These are phyloP conservation scores for Trematomus bernacchii DNA, from an alignment of 2,797 vertebrate species.

Conservation along the genomic window DNA sequence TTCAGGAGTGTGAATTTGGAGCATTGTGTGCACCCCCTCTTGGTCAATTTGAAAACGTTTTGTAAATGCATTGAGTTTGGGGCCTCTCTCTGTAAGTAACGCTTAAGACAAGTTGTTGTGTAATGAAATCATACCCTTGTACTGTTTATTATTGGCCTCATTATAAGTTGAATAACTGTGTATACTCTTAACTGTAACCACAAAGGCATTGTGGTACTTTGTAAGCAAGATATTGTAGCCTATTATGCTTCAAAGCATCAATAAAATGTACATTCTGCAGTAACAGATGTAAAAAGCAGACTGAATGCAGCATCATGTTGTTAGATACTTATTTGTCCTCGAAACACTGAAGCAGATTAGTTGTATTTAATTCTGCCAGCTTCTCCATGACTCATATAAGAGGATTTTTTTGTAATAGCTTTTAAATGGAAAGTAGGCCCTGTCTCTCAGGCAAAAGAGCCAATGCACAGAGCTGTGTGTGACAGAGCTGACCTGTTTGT, in stretches of 20 bases:
- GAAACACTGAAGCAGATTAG: not conserved
- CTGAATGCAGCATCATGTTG: not conserved
- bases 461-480: not conserved
- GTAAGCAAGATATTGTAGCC: not conserved
- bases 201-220: not conserved
- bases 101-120: not conserved
- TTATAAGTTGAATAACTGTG: not conserved
- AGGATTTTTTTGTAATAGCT: slow-evolving; percentile 7
- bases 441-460: not conserved
- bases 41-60: slow-evolving; percentile 53
- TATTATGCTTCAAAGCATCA: not conserved
- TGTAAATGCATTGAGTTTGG: not conserved
- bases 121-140: not conserved
- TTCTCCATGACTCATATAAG: slow-evolving; percentile 21
- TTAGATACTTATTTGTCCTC: not conserved
- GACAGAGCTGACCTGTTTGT: slow-evolving; percentile 11
- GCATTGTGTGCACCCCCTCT: slow-evolving; percentile 58
- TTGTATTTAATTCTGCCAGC: slow-evolving; percentile 19
- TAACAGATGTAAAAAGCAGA: not conserved
- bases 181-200: not conserved
- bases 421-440: slow-evolving; percentile 16
- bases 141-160: not conserved
- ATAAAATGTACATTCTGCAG: not conserved
- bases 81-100: not conserved
- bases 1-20: slow-evolving; percentile 28